Percentiles rank a stretch among this genome's conserved stretches.
phyloP scores from a whole-genome alignment of 2,888 invertebrate species.

The Amiota mariae region DNA sequence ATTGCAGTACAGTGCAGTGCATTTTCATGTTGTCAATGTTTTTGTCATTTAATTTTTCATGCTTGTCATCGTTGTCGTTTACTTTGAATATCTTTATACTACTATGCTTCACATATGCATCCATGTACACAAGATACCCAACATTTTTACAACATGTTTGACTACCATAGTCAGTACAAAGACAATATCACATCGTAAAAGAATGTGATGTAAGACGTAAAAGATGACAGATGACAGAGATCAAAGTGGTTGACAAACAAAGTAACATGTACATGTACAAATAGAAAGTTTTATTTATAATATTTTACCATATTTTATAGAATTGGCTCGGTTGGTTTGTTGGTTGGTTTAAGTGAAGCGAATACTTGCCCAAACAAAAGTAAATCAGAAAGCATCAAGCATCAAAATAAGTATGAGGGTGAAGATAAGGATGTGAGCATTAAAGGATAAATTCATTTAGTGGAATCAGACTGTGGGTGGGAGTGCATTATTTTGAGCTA shows the following conservation, averaged over 20 bases:
- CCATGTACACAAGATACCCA: background rate
- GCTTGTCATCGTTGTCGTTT: slow-evolving; percentile 8
- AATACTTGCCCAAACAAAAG: too few species aligned
- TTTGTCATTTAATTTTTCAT: slow-evolving; percentile 24
- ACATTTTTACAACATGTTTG: slow-evolving; percentile 4
- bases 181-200: background rate
- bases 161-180: too few species aligned
- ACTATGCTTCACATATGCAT: background rate
- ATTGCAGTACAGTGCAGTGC: background rate
- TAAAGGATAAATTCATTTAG: too few species aligned
- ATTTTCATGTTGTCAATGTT: slow-evolving; percentile 6
- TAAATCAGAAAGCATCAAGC: background rate
- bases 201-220: background rate
- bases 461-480: too few species aligned
- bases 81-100: background rate
- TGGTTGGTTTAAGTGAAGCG: background rate
- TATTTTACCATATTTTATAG: too few species aligned
- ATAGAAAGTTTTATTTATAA: too few species aligned
- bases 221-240: too few species aligned
- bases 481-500: too few species aligned
- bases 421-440: too few species aligned
- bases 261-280: too few species aligned
- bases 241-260: too few species aligned
- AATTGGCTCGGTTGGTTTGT: too few species aligned
- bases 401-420: background rate